Conservation (phyloP, 1,140 invertebrate genomes). For the Coelopa frigida region DNA sequence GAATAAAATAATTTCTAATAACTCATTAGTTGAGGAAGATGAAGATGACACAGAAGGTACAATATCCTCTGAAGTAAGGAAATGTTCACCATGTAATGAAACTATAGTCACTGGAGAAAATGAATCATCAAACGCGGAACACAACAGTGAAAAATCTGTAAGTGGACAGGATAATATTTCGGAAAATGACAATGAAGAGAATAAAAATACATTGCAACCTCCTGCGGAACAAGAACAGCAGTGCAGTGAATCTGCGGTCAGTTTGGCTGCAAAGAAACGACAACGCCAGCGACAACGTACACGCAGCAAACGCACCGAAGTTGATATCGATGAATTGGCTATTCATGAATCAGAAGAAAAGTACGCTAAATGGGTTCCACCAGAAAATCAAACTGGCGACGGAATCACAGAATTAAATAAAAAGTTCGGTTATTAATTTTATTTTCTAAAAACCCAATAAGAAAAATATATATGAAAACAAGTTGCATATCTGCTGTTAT, state of each 20-base stretch:
- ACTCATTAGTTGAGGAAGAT: constrained; percentile 40
- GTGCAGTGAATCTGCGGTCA: background rate
- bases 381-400: constrained; percentile 67
- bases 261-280: constrained; percentile 14
- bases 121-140: no score
- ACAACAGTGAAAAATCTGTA: no score
- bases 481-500: no score
- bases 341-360: constrained; percentile 53
- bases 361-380: constrained; percentile 72
- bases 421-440: constrained; percentile 67
- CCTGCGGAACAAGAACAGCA: no score
- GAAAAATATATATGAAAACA: constrained; percentile 3
- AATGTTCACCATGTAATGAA: no score
- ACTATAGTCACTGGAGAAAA: no score
- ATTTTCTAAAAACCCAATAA: constrained; percentile 8
- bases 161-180: no score
- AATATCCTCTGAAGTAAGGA: no score
- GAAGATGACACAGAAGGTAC: constrained; percentile 25
- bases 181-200: constrained; percentile 17
- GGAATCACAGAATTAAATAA: constrained; percentile 73
- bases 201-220: no score
- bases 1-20: no score
- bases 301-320: constrained; percentile 40
- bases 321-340: constrained; percentile 44
- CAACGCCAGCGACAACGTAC: constrained; percentile 26